Percentiles rank a stretch among this genome's conserved stretches.
phyloP scores from a whole-genome alignment of 2,797 vertebrate genomes.

The Sylvilagus floridanus region DNA sequence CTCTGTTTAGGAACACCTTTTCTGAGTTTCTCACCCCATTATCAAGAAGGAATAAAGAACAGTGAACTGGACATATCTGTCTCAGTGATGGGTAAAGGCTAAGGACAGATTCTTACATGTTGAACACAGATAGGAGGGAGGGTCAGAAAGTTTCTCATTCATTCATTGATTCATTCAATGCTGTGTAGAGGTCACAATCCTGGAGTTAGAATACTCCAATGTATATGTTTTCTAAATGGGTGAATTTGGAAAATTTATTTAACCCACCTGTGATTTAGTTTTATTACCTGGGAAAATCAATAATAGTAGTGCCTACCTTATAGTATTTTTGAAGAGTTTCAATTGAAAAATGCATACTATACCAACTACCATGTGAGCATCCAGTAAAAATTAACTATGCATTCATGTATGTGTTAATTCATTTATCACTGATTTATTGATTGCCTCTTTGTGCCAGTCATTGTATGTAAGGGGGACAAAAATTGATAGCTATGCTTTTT shows the following conservation, averaged over 20 bases:
- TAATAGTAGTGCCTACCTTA: neutral
- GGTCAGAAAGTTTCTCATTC: neutral
- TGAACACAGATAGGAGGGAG: neutral
- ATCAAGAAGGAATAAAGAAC: conserved; percentile 9
- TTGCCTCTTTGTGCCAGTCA: neutral
- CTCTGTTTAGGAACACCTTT: conserved; percentile 34
- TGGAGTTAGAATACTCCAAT: neutral
- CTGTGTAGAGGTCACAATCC: neutral
- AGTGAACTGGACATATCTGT: neutral
- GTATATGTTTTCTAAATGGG: conserved; percentile 20
- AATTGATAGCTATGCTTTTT: neutral
- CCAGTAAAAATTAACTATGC: neutral
- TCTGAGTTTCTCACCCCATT: neutral
- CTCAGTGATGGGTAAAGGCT: neutral
- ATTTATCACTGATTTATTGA: neutral
- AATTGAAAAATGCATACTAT: neutral
- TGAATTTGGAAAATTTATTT: conserved; percentile 30
- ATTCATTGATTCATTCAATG: neutral
- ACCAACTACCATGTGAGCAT: neutral
- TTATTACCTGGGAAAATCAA: conserved; percentile 3
- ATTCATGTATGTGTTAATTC: neutral
- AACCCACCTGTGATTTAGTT: conserved; percentile 2
- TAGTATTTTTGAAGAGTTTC: neutral
- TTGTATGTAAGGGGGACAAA: neutral
- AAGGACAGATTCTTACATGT: neutral